phyloP scores from a whole-genome alignment of 2,888 invertebrate species.

The Lomographa bimaculata region DNA sequence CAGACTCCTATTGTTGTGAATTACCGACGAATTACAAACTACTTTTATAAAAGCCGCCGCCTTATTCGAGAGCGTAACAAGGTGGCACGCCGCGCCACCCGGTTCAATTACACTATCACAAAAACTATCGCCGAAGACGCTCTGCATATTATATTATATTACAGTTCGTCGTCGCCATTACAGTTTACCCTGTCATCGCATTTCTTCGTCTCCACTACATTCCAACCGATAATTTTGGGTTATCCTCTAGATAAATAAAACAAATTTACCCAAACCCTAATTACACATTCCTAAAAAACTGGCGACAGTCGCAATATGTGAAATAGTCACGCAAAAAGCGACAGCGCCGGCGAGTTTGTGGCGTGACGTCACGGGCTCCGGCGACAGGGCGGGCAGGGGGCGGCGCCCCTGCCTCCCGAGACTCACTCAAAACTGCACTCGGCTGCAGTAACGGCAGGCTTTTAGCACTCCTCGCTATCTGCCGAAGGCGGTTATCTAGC shows the following conservation, averaged over 20 bases:
- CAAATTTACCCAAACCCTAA: conserved; percentile 69
- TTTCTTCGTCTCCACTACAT: conserved; percentile 45
- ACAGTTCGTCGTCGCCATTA: conserved; percentile 28
- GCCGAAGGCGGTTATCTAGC: conserved; percentile 61
- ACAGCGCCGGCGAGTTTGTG: conserved; percentile 60
- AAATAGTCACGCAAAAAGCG: conserved; percentile 73
- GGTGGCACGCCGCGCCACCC: conserved; percentile 68
- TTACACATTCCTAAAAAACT: conserved; percentile 72
- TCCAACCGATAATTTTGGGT: conserved; percentile 52
- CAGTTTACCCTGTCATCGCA: conserved; percentile 44
- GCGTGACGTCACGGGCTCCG: conserved; percentile 78
- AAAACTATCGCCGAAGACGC: conserved; percentile 29
- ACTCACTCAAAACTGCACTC: conserved; percentile 57
- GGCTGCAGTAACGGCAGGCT: conserved; percentile 66
- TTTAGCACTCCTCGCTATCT: conserved; percentile 72
- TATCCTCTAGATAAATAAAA: conserved; percentile 64
- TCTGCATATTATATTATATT: conserved; percentile 32
- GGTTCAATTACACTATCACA: conserved; percentile 48
- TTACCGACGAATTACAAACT: conserved; percentile 76
- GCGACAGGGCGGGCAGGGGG: conserved; percentile 77
- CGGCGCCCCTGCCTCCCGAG: conserved; percentile 66
- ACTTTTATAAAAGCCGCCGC: conserved; percentile 59
- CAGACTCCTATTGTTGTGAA: conserved; percentile 68
- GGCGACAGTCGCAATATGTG: conserved; percentile 80
- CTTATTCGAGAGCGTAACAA: conserved; percentile 72